Base-by-base conservation (phyloP, 1,140 invertebrate genomes). In the Tetranychus urticae region DNA sequence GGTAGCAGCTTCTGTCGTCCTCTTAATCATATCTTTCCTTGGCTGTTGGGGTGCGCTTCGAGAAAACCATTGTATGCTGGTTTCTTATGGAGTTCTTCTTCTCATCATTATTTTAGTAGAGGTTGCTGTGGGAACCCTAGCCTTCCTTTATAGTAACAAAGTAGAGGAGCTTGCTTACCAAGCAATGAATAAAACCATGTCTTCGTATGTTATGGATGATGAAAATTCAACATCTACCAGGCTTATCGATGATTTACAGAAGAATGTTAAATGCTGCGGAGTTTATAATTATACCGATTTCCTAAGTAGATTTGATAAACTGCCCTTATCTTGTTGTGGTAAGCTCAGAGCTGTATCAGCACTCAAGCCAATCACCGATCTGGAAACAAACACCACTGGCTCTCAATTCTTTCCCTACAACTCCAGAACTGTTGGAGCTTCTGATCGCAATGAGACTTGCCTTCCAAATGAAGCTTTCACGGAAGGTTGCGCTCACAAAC, bases 31-130 rank as follows among this genome's bases (percentile, higher is more conserved):
- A 63, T 85, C 84, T 59, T 87, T 88, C 73, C 71, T 88, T 42
- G 86, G 86, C 37, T 89, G 86, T 68, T 86, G 86, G 70, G 86
- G 86, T 46, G 85, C 86, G 8, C 78, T 87, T 68, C 79, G 82
- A 69, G 85, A 88, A 70, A 86, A 82, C 60, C 78, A 81, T 66
- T 83, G 84, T 71, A 78, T 88, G 69, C 77, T 89, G 10, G 81
- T 79, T 42, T 75, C 81, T 68, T 64, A 66, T 59, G 36, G 64
- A 13, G 13, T 56, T 59, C 58, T 64, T 45, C 46, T 65, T 23
- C 23, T 56, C 3, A 36, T 65, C 13, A 56, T 65, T 7, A 39
- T 65, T 4, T 39, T 63, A 3, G 57, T 62, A 37, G 63, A 65
- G 45, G 13, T 65, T 23, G 50, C 58, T 37, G 42, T 61, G 4